A percentile compares a stretch with the other conserved stretches of the same genome.
Evolutionary conservation across 2,888 invertebrate species (phyloP).

Genomic region (Platycnemis pennipes): DNA sequence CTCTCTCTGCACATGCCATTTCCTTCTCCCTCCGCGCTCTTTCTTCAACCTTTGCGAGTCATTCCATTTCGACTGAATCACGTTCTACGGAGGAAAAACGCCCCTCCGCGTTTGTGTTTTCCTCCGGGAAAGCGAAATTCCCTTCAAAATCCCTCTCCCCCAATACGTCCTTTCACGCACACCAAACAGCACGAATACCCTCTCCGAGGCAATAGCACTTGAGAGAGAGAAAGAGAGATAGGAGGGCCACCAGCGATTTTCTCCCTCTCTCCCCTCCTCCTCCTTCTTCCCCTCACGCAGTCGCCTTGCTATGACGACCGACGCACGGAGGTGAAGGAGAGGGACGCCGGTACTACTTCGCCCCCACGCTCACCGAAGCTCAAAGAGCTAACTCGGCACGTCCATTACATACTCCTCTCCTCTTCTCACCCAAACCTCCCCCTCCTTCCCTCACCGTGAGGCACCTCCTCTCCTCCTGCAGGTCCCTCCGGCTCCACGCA

Average conservation of each 20-base stretch:
- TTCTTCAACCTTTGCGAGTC: neutral
- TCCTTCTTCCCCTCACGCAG: neutral
- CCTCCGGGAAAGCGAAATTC: slow-evolving; percentile 15
- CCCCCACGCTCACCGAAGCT: neutral
- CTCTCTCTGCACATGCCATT: neutral
- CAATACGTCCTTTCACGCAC: neutral
- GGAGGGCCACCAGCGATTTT: neutral
- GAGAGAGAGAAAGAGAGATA: neutral
- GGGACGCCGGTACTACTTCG: neutral
- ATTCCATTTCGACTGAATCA: neutral
- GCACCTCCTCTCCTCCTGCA: neutral
- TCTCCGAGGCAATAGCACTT: neutral
- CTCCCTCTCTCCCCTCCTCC: neutral
- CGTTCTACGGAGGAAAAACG: neutral
- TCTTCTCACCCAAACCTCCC: slow-evolving; percentile 29
- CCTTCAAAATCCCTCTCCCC: neutral
- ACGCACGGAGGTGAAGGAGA: neutral
- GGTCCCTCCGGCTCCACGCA: slow-evolving; percentile 18
- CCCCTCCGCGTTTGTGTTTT: neutral
- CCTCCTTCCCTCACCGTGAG: neutral
- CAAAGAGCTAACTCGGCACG: neutral
- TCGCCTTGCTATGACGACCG: neutral
- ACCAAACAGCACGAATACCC: neutral
- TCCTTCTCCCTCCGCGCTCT: neutral
- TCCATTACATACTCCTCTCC: slow-evolving; percentile 66